Evolutionary conservation across 1,140 invertebrate genomes (phyloP).

Genomic region (Panulirus ornatus): DNA sequence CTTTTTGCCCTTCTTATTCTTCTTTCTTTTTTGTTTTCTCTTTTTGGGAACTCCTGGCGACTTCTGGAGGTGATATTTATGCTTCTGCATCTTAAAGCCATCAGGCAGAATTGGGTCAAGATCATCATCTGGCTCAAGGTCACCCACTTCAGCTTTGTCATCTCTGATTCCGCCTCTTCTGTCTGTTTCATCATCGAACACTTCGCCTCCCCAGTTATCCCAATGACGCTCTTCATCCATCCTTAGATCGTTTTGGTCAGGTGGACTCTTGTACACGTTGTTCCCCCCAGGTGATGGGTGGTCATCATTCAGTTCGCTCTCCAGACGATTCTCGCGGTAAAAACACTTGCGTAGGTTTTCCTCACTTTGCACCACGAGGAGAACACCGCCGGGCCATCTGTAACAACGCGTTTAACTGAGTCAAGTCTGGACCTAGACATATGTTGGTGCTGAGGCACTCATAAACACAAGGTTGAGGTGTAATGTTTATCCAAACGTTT

Average conservation of each 20-base stretch:
- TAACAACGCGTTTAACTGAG: no score
- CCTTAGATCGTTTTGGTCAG: slow-evolving; percentile 1
- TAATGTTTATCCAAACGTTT: no score
- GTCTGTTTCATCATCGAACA: slow-evolving; percentile 45
- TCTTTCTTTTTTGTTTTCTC: slow-evolving; percentile 26
- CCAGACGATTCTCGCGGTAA: slow-evolving; percentile 56
- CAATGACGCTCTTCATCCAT: slow-evolving; percentile 45
- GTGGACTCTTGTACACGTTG: background rate
- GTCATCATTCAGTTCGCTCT: slow-evolving; percentile 48
- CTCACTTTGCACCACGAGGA: slow-evolving; percentile 68
- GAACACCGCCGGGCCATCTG: slow-evolving; percentile 69
- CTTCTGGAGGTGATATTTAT: slow-evolving; percentile 4
- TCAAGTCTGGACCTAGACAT: no score
- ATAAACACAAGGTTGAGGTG: no score
- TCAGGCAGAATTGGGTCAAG: background rate
- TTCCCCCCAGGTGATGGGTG: background rate
- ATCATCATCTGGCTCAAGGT: background rate
- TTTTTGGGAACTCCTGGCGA: background rate
- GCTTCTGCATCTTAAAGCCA: background rate
- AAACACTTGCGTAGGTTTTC: slow-evolving; percentile 71
- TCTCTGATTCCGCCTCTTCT: background rate
- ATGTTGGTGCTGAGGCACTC: no score
- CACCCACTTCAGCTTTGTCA: background rate
- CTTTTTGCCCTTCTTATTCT: slow-evolving; percentile 38
- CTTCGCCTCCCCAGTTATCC: slow-evolving; percentile 52